phyloP scores from a whole-genome alignment of 2,797 vertebrate species.

The Falco naumanni region DNA sequence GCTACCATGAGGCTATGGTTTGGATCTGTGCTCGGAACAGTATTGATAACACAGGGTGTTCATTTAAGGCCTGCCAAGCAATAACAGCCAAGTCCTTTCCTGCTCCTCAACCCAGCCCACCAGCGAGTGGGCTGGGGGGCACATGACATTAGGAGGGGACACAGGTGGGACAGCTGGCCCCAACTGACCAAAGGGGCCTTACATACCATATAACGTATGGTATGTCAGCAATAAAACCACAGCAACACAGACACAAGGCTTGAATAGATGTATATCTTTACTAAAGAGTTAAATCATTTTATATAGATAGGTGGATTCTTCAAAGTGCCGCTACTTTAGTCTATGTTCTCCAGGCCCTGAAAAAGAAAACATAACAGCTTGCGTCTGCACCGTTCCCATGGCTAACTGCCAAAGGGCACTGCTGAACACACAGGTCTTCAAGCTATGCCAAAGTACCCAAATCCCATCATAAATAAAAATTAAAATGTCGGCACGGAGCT shows the following conservation, averaged over 20 bases:
- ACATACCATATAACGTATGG: background rate
- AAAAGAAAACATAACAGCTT: constrained; percentile 43
- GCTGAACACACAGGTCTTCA: background rate
- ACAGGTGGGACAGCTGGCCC: background rate
- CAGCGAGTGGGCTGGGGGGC: background rate
- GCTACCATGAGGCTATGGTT: too few species aligned
- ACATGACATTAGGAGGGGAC: background rate
- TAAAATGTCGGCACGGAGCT: background rate
- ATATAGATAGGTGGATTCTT: background rate
- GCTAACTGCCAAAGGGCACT: background rate
- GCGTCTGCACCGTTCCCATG: background rate
- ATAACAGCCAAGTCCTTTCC: background rate
- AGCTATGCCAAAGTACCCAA: background rate
- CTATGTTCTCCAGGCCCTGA: constrained; percentile 93
- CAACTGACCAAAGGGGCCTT: too few species aligned
- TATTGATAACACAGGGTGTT: background rate
- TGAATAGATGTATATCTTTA: background rate
- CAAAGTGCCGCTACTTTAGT: constrained; percentile 66
- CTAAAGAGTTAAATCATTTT: background rate
- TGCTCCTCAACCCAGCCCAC: background rate
- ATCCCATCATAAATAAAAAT: background rate
- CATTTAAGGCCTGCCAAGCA: too few species aligned
- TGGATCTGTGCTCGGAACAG: background rate
- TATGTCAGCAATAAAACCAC: background rate
- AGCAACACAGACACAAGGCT: background rate